phyloP scores from a whole-genome alignment of 2,113 vertebrate species.

The Cynopterus brachyotis region DNA sequence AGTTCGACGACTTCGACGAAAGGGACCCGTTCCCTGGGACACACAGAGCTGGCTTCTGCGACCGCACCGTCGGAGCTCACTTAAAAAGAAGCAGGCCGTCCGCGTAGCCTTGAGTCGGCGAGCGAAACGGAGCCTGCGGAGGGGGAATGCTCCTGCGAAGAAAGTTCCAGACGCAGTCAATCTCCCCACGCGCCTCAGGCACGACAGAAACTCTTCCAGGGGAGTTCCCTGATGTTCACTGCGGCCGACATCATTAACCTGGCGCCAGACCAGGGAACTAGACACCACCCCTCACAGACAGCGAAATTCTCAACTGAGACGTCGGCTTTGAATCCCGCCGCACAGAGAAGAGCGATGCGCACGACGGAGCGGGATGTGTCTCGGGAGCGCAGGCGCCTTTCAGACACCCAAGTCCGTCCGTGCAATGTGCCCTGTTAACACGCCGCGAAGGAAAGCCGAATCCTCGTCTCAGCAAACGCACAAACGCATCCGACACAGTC shows the following conservation, averaged over 20 bases:
- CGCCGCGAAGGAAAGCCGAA: no score
- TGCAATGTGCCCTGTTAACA: no score
- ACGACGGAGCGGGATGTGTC: neutral
- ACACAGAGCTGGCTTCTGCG: neutral
- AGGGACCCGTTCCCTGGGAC: neutral
- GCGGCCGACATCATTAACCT: neutral
- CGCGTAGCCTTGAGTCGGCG: neutral
- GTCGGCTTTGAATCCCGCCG: neutral
- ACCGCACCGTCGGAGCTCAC: neutral
- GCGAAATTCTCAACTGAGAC: neutral
- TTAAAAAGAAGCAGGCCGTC: neutral
- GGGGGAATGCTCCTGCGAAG: neutral
- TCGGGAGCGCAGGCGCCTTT: neutral
- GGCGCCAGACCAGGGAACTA: neutral
- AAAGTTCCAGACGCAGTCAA: neutral
- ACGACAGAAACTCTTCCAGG: neutral
- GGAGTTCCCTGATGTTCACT: no score
- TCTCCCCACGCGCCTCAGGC: no score
- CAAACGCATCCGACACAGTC: no score
- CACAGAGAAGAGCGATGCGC: neutral
- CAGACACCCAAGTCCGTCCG: no score
- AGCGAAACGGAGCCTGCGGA: neutral
- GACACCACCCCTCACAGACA: neutral
- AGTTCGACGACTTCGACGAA: neutral
- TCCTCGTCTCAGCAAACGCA: no score